Conservation (phyloP, 92 coral and sea anemone species). For the Zoanthus sansibaricus region DNA sequence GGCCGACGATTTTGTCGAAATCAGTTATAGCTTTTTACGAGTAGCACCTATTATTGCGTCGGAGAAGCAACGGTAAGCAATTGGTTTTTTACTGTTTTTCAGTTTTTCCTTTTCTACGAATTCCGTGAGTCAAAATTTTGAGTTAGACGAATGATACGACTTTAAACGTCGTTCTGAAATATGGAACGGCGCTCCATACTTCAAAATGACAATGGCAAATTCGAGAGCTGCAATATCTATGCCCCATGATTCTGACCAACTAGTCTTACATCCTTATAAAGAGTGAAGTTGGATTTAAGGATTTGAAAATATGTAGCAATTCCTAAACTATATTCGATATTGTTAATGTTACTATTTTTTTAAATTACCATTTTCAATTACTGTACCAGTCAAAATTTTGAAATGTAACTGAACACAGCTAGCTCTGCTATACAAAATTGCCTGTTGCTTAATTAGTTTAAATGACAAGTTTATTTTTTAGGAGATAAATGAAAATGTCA, state of each 20-base stretch:
- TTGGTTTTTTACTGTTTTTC: no score
- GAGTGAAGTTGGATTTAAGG: neutral
- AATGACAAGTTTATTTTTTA: constrained; percentile 8
- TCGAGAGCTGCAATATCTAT: constrained; percentile 20
- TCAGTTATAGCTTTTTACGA: no score
- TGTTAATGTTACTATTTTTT: neutral
- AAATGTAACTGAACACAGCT: constrained; percentile 44
- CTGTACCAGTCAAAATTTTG: constrained; percentile 1
- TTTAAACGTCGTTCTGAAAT: constrained; percentile 38
- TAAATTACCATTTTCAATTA: neutral
- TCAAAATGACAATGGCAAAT: constrained; percentile 34
- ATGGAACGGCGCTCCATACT: constrained; percentile 38
- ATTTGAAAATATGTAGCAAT: constrained; percentile 7
- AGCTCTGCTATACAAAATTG: neutral
- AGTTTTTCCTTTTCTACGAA: no score
- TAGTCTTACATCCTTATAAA: constrained; percentile 7
- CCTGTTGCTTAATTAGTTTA: constrained; percentile 12
- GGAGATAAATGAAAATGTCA: constrained; percentile 16
- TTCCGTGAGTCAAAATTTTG: no score
- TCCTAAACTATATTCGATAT: constrained; percentile 25
- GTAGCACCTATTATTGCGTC: no score
- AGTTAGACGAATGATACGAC: neutral
- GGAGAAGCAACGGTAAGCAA: no score
- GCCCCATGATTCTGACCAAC: constrained; percentile 11
- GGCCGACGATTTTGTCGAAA: no score